These are phyloP conservation scores for Ceratoteleas bidentatus DNA, from an alignment of 1,140 invertebrate species.

Conservation along the genomic window DNA sequence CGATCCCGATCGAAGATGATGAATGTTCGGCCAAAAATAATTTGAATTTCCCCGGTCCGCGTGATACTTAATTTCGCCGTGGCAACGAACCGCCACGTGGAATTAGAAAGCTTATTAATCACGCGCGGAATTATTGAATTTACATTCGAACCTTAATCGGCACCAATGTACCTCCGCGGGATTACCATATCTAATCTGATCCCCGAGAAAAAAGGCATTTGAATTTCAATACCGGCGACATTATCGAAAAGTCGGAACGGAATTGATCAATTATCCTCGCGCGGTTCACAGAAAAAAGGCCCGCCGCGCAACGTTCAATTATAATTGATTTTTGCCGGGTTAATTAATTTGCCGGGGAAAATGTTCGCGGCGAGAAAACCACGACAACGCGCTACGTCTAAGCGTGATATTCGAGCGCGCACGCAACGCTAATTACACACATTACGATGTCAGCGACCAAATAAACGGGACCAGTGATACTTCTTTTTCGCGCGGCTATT, in stretches of 20 bases:
- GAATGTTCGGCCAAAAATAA: too few species aligned
- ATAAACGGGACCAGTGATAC: conserved; percentile 26
- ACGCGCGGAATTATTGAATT: conserved; percentile 52
- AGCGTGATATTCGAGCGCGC: conserved; percentile 51
- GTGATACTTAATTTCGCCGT: conserved; percentile 34
- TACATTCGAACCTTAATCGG: conserved; percentile 49
- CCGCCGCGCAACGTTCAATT: conserved; percentile 31
- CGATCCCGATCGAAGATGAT: too few species aligned
- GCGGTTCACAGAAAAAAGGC: conserved; percentile 19
- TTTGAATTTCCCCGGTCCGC: conserved; percentile 27
- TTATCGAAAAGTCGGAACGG: conserved; percentile 41
- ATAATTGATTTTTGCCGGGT: conserved; percentile 53
- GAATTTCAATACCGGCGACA: conserved; percentile 52
- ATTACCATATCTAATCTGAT: conserved; percentile 64
- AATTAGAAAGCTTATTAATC: conserved; percentile 61
- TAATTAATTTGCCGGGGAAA: conserved; percentile 48
- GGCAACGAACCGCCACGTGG: conserved; percentile 20
- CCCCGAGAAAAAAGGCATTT: conserved; percentile 44
- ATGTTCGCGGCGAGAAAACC: conserved; percentile 27
- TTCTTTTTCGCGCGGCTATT: conserved; percentile 23
- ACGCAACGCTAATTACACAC: conserved; percentile 59
- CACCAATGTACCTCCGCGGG: conserved; percentile 26
- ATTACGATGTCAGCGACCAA: conserved; percentile 37
- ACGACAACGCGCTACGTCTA: conserved; percentile 41
- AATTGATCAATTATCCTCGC: conserved; percentile 57